A percentile compares a stretch with the other conserved stretches of the same genome.
Evolutionary conservation across 1,140 invertebrate genomes (phyloP).

Genomic region (Trachymyrmex septentrionalis): DNA sequence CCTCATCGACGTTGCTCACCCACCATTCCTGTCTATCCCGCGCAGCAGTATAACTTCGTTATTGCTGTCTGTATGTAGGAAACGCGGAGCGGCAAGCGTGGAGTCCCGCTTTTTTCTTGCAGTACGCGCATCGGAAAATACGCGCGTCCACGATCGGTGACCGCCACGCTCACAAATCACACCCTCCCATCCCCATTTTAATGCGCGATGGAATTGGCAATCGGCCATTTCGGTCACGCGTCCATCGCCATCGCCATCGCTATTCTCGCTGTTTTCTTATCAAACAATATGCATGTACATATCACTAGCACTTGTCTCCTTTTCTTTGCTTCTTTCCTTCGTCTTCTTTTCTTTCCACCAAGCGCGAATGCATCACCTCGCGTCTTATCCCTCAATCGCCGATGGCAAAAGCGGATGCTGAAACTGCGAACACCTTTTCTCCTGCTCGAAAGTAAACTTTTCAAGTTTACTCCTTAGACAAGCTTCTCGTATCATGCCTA

Average conservation of each 20-base stretch:
- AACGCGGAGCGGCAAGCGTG: neutral
- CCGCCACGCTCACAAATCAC: constrained; percentile 79
- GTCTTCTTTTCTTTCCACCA: constrained; percentile 2
- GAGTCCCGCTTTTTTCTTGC: constrained; percentile 54
- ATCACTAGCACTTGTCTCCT: neutral
- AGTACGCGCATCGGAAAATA: constrained; percentile 59
- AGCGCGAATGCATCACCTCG: neutral
- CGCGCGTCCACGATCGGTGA: constrained; percentile 40
- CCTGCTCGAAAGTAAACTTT: constrained; percentile 24
- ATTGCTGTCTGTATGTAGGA: constrained; percentile 45
- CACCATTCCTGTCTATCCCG: constrained; percentile 14
- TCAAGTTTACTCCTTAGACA: constrained; percentile 28
- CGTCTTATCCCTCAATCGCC: constrained; percentile 16
- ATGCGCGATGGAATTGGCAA: constrained; percentile 83
- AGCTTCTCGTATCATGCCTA: constrained; percentile 1
- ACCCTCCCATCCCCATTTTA: constrained; percentile 83
- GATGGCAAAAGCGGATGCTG: neutral
- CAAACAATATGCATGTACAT: neutral
- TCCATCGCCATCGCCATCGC: constrained; percentile 43
- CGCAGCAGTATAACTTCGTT: constrained; percentile 70
- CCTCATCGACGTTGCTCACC: constrained; percentile 50
- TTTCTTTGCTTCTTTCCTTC: neutral
- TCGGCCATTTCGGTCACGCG: constrained; percentile 72
- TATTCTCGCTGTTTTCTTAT: constrained; percentile 33
- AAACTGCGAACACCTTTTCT: constrained; percentile 10